Evolutionary conservation across 1,140 invertebrate species (phyloP), one percentile per base, ranked within the genome.

Genomic region (Semibalanus balanoides): DNA sequence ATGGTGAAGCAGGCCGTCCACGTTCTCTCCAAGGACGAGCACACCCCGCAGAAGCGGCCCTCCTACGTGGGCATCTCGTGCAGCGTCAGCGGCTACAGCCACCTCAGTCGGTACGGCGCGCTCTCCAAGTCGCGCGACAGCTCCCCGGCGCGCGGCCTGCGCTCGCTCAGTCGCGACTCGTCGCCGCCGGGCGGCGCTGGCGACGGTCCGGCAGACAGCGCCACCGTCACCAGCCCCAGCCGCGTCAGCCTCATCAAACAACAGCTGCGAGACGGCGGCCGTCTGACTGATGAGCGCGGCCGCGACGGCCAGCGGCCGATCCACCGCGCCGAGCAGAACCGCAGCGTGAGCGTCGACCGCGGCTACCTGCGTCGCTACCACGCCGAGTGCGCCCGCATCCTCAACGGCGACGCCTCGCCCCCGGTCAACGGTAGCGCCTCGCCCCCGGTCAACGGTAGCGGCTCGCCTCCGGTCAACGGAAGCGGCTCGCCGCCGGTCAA

Each of bases 41-140:
- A 19, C 14, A 64, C 51, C 14, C 51, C 51, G 22, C 51, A 64
- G 51, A 64, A 64, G 22, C 70, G 29, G 3, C 93, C 93, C 0
- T 94, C 92, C 75, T 96, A 96, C 83, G 84, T 96, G 73, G 92
- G 91, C 81, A 84, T 96, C 74, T 92, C 93, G 74, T 94, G 93
- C 82, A 93, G 92, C 28, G 92, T 95, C 31, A 94, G 92, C 84
- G 94, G 94, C 19, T 96, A 96, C 82, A 92, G 77, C 43, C 35
- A 76, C 51, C 77, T 79, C 51, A 80, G 78, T 30, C 78, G 77
- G 78, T 80, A 43, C 76, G 78, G 77, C 28, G 78, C 76, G 71
- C 72, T 79, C 19, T 77, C 78, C 31, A 75, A 30, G 77, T 77
- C 75, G 76, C 78, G 70, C 70, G 70, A 14, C 29, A 72, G 28